These are phyloP conservation scores for Campoletis raptor DNA, from an alignment of 2,888 invertebrate species.

Conservation along the genomic window DNA sequence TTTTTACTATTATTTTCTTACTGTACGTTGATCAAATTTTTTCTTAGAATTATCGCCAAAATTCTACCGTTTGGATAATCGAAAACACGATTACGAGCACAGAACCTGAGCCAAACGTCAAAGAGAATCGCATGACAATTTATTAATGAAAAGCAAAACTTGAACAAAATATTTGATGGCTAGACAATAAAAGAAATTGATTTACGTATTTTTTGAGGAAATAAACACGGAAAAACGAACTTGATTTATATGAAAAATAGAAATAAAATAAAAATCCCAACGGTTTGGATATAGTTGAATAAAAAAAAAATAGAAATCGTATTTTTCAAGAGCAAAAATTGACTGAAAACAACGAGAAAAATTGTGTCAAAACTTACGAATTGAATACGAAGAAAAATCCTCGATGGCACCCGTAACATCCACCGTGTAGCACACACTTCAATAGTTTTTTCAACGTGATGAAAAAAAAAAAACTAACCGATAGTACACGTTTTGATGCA, in stretches of 20 bases:
- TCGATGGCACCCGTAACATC: conserved; percentile 18
- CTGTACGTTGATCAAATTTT: background rate
- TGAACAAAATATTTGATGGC: no score
- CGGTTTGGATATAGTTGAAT: background rate
- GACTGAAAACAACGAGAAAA: background rate
- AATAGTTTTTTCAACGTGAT: conserved; percentile 9
- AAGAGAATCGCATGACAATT: no score
- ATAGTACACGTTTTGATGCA: background rate
- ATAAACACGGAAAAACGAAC: no score
- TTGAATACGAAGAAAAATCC: conserved; percentile 36
- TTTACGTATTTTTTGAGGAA: background rate
- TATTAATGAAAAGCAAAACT: no score
- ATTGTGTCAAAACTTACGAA: conserved; percentile 13
- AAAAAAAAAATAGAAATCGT: background rate
- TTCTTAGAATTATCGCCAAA: background rate
- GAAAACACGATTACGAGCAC: background rate
- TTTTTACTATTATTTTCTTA: background rate
- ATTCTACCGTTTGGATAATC: background rate
- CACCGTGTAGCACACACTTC: conserved; percentile 38
- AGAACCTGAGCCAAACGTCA: no score
- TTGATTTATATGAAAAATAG: background rate
- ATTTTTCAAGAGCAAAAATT: background rate
- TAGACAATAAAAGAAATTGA: background rate
- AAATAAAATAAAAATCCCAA: background rate
- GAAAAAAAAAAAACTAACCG: background rate